phyloP scores from a whole-genome alignment of 2,797 vertebrate genomes.

The Phataginus tricuspis region DNA sequence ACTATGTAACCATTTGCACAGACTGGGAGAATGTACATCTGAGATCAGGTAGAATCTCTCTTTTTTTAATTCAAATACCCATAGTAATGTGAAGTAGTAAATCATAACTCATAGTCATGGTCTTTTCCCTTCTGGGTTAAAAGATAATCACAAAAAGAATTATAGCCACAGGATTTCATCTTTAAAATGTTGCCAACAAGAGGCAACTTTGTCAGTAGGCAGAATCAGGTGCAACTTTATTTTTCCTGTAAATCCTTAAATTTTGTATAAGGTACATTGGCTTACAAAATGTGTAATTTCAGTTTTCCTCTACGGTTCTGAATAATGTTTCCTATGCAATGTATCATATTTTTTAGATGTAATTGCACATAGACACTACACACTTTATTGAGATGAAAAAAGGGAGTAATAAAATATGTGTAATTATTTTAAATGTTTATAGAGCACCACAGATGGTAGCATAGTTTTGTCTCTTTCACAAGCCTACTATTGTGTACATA shows the following conservation, averaged over 20 bases:
- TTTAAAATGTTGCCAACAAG: background rate
- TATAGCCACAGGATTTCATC: slow-evolving; percentile 15
- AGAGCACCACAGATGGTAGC: background rate
- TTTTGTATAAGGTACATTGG: background rate
- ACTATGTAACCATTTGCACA: background rate
- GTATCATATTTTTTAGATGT: background rate
- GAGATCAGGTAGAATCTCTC: background rate
- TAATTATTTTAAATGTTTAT: slow-evolving; percentile 55
- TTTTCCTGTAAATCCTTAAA: background rate
- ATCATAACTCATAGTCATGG: background rate
- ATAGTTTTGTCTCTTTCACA: background rate
- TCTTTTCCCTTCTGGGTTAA: background rate
- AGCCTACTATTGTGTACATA: background rate
- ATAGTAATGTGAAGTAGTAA: background rate
- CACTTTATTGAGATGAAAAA: background rate
- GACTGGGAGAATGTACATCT: background rate
- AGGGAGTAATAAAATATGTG: slow-evolving; percentile 30
- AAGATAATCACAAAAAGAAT: background rate
- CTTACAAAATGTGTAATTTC: background rate
- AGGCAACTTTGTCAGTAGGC: background rate
- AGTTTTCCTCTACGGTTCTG: background rate
- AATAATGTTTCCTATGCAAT: background rate
- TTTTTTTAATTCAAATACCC: background rate
- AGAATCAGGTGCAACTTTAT: background rate
- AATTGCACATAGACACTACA: background rate